Evolutionary conservation across 2,113 vertebrate genomes (phyloP), one percentile per base, ranked within the genome.

Genomic region (Rissa tridactyla): DNA sequence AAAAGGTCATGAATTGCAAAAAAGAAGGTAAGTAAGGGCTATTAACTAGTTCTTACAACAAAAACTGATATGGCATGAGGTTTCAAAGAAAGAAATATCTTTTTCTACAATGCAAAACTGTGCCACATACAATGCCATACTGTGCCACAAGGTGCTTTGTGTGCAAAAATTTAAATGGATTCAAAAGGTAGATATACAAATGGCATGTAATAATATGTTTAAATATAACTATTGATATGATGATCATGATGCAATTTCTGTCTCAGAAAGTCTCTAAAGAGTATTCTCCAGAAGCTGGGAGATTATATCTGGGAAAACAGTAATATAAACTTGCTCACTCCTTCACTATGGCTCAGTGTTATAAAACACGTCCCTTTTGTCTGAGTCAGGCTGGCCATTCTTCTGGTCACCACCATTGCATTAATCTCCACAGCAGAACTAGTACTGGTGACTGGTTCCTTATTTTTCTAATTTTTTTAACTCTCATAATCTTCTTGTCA

Each of bases 401-500:
- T 82, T 52, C 82, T 86, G 10, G n/a, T 81, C 55, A n/a, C 8
- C 7, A 51, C 10, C 38, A 61, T 0, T 66, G 5, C 34, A n/a
- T 19, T 21, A 86, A 62, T 80, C 38, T n/a, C 46, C 47, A 54
- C 49, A 91, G 83, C 73, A 76, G 69, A 85, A 93, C 29, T 71
- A 82, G 38, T 75, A 88, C 62, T 27, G 26, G 47, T 6, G 15
- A 69, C 58, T 82, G 16, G 36, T 80, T 87, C 65, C 91, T 71
- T 83, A 47, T 38, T 47, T 85, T 94, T 86, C 78, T 42, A 25
- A 57, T 60, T 86, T 49, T 69, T 97, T 93, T 77, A 78, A 11
- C 62, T 68, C 81, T 84, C 46, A 80, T 73, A 90, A 91, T 94
- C 92, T 93, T 88, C 71, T 91, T 97, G 80, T 97, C 93, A 91